Evolutionary conservation across 2,888 invertebrate genomes (phyloP).

Genomic region (Plemyria rubiginata): DNA sequence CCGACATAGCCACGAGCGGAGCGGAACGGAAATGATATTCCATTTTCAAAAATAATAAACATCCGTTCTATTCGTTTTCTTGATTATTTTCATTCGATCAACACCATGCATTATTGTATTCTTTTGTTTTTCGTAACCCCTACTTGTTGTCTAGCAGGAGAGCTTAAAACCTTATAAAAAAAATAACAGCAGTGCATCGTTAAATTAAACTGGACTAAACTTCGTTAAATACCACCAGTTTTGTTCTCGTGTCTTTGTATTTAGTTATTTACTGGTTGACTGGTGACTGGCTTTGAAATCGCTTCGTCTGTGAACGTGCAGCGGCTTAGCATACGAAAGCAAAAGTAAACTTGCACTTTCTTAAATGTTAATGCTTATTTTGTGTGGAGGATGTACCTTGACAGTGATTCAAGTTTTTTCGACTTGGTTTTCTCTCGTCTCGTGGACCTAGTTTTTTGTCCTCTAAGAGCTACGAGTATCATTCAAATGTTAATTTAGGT

Average conservation of each 20-base stretch:
- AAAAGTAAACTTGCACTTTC: constrained; percentile 52
- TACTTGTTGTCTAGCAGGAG: no score
- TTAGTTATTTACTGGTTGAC: not conserved
- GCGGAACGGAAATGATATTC: constrained; percentile 16
- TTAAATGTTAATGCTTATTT: constrained; percentile 31
- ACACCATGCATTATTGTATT: no score
- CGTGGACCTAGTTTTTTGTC: not conserved
- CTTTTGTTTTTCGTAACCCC: no score
- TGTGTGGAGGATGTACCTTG: not conserved
- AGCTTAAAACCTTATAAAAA: no score
- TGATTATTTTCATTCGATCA: not conserved
- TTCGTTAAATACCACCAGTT: no score
- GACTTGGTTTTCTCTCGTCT: not conserved
- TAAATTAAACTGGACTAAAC: no score
- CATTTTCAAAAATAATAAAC: not conserved
- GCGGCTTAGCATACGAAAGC: constrained; percentile 34
- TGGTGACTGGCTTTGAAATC: no score
- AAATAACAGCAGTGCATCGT: no score
- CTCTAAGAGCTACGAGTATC: not conserved
- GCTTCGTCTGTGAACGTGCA: constrained; percentile 41
- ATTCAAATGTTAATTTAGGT: constrained; percentile 1
- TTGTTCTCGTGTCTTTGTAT: no score
- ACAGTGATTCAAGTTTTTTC: not conserved
- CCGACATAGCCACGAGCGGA: constrained; percentile 24
- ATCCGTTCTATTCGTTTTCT: not conserved